These are phyloP conservation scores for Trissolcus brochymenae DNA, from an alignment of 2,888 invertebrate species.

Conservation along the genomic window DNA sequence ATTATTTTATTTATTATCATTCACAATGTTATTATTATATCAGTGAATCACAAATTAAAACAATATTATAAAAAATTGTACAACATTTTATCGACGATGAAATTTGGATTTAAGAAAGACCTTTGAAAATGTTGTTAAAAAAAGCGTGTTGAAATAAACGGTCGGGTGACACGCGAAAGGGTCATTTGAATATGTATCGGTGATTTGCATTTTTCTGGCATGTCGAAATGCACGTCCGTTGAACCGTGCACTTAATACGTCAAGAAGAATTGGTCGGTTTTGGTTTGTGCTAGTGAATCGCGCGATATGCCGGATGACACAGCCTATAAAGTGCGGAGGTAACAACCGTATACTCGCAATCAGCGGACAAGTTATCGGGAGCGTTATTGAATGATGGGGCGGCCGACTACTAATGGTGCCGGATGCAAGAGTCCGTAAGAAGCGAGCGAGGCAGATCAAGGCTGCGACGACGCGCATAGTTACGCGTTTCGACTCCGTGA, in stretches of 20 bases:
- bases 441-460: conserved; percentile 69
- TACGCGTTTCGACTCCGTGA: conserved; percentile 53
- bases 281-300: conserved; percentile 29
- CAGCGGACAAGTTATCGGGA: conserved; percentile 67
- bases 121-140: conserved; percentile 19
- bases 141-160: conserved; percentile 28
- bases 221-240: conserved; percentile 26
- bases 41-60: no score
- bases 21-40: no score
- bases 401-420: conserved; percentile 75
- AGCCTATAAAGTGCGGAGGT: conserved; percentile 54
- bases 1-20: no score
- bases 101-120: no score
- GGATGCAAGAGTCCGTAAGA: conserved; percentile 71
- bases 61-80: no score
- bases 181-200: conserved; percentile 48
- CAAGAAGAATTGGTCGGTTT: conserved; percentile 29
- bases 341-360: conserved; percentile 55
- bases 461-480: conserved; percentile 66
- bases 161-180: conserved; percentile 35
- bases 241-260: conserved; percentile 44
- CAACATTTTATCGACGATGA: no score
- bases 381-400: conserved; percentile 76
- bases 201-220: conserved; percentile 43
- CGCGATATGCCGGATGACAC: conserved; percentile 50